Percentiles rank a stretch among this genome's conserved stretches.
Evolutionary conservation across 2,888 invertebrate species (phyloP).

Genomic region (Chydorus sphaericus): DNA sequence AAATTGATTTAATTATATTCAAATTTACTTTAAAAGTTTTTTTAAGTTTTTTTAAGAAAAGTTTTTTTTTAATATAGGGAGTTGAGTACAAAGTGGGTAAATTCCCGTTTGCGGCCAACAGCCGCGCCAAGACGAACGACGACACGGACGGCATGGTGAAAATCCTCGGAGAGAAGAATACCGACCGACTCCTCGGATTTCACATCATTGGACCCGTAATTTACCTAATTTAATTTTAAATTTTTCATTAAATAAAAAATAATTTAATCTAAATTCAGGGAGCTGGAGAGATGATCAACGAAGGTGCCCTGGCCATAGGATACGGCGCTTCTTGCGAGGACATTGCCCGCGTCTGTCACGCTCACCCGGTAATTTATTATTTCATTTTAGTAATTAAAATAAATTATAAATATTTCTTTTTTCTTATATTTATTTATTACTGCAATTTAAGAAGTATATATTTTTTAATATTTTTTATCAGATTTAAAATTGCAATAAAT

Average conservation of each 20-base stretch:
- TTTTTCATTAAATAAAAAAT: not conserved
- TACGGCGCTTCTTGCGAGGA: conserved; percentile 98
- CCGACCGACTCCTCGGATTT: conserved; percentile 88
- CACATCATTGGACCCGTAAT: conserved; percentile 92
- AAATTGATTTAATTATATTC: too few species aligned
- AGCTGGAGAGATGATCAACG: conserved; percentile 95
- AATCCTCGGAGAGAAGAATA: conserved; percentile 79
- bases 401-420: conserved; percentile 13
- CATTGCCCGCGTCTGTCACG: conserved; percentile 94
- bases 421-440: too few species aligned
- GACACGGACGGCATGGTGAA: conserved; percentile 97
- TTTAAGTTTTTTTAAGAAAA: too few species aligned
- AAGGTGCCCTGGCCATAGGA: conserved; percentile 95
- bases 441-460: too few species aligned
- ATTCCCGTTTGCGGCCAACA: conserved; percentile 96
- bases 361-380: conserved; percentile 96
- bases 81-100: conserved; percentile 89
- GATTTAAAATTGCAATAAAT: too few species aligned
- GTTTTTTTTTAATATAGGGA: conserved; percentile 54
- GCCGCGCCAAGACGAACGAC: conserved; percentile 93
- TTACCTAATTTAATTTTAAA: conserved; percentile 19
- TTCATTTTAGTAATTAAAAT: too few species aligned
- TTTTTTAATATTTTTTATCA: too few species aligned
- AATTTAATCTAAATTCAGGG: conserved; percentile 30
- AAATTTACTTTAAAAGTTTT: too few species aligned